A percentile compares a stretch with the other conserved stretches of the same genome.
phyloP scores from a whole-genome alignment of 2,113 vertebrate species.

The Nettapus auritus region DNA sequence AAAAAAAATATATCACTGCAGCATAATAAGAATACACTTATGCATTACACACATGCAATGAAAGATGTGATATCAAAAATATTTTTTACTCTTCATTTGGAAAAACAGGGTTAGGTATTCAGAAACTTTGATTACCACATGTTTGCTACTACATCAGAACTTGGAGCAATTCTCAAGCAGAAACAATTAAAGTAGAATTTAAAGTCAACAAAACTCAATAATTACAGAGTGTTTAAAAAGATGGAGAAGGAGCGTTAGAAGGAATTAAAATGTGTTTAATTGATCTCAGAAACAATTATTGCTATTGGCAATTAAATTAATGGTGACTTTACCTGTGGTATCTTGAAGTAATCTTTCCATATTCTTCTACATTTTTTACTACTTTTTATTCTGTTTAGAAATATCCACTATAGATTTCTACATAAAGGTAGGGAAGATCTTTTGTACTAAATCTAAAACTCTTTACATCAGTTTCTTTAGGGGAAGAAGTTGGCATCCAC shows the following conservation, averaged over 20 bases:
- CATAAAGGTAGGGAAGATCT: not conserved
- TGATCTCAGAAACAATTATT: not conserved
- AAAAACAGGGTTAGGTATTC: not conserved
- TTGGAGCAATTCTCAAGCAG: not conserved
- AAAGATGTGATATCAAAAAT: not conserved
- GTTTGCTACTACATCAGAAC: not conserved
- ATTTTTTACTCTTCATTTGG: accelerated
- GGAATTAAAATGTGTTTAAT: not conserved
- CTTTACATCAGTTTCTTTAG: not conserved
- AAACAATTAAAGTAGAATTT: not conserved
- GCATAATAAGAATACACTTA: not conserved
- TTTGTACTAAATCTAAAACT: not conserved
- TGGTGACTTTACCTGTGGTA: not conserved
- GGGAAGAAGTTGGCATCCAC: not conserved
- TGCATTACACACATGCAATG: not conserved
- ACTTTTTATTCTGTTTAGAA: not conserved
- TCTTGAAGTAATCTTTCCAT: not conserved
- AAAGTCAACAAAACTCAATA: not conserved
- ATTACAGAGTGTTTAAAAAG: not conserved
- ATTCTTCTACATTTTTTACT: not conserved
- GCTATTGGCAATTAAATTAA: not conserved
- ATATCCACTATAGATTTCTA: not conserved
- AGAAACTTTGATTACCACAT: not conserved
- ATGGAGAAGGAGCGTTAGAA: not conserved
- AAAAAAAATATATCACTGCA: not conserved